These are phyloP conservation scores for Mugil cephalus DNA, from an alignment of 2,113 vertebrate genomes.

Conservation along the genomic window DNA sequence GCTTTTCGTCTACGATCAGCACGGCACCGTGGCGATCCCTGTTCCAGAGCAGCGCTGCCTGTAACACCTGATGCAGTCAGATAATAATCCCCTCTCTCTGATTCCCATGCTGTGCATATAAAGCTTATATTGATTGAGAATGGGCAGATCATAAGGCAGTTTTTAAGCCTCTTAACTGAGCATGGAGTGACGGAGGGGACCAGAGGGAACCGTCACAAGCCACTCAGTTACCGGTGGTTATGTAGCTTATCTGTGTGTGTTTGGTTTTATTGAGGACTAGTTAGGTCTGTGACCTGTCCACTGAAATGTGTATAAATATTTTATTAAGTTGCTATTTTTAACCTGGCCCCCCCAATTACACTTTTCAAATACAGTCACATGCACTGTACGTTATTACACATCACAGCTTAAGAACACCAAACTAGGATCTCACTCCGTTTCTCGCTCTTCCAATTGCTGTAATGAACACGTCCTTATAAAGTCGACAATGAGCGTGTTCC, in stretches of 20 bases:
- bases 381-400: constrained; percentile 14
- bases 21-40: not conserved
- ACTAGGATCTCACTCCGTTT: constrained; percentile 1
- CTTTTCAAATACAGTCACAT: not conserved
- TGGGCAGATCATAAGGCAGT: constrained; percentile 9
- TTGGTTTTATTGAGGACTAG: constrained; percentile 36
- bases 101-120: constrained; percentile 16
- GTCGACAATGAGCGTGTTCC: constrained; percentile 16
- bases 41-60: constrained; percentile 1
- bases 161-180: constrained; percentile 29
- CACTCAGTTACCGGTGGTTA: not conserved
- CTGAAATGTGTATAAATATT: constrained; percentile 57
- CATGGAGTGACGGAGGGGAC: constrained; percentile 9
- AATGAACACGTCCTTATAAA: constrained; percentile 19
- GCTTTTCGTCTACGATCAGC: not conserved
- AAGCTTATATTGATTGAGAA: constrained; percentile 23
- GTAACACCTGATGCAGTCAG: constrained; percentile 18
- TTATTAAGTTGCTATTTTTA: constrained; percentile 55
- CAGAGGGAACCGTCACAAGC: not conserved
- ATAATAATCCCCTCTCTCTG: constrained; percentile 17
- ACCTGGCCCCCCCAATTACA: constrained; percentile 31
- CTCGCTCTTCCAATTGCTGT: constrained; percentile 18
- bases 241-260: constrained; percentile 3
- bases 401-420: not conserved
- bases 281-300: constrained; percentile 55